Evolutionary conservation across 2,888 invertebrate species (phyloP), one percentile per base, ranked within the genome.

Genomic region (Ormyrus thymus): DNA sequence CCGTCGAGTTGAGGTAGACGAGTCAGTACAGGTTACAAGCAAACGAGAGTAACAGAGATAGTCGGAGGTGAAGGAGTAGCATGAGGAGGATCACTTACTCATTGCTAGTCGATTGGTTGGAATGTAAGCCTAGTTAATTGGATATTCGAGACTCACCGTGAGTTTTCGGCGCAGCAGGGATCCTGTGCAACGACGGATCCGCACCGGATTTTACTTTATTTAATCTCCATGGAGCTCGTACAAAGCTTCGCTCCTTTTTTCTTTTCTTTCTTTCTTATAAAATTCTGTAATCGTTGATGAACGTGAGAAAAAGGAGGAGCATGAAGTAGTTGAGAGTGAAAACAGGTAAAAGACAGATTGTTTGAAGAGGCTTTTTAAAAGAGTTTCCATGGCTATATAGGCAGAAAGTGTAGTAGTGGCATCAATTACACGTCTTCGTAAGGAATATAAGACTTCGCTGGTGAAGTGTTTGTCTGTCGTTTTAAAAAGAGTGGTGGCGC

Each of bases 111-210:
- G 43, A 66, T 66, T 43, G 53, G 51, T 5, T 8, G 7, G 13
- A 29, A 53, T 53, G 51, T 65, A 65, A 65, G 8, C 13, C 53
- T 11, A 66, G 66, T 51, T 66, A 66, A 66, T 51, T 66, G 66
- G 66, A 66, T 53, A 66, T 53, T 53, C 50, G 13, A 50, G 6
- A 8, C 15, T 7, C 64, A n/a, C 10, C 48, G 46, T 4, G 48
- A 13, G 11, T 64, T 50, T 1, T 58, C 58, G 13, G 7, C 7
- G 29, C 29, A 29, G 29, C 29, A 29, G 29, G 29, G 29, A 29
- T 58, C 58, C 29, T 6, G 29, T 10, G 58, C 13, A 58, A 8
- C 29, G 29, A 15, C 29, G 58, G 10, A 58, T 15, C 7, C 11
- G 8, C 15, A 0, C 10, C 58, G 29, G 29, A 29, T 29, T 29